Base-by-base conservation (phyloP, 2,113 vertebrate species). In the Haemorhous mexicanus region DNA sequence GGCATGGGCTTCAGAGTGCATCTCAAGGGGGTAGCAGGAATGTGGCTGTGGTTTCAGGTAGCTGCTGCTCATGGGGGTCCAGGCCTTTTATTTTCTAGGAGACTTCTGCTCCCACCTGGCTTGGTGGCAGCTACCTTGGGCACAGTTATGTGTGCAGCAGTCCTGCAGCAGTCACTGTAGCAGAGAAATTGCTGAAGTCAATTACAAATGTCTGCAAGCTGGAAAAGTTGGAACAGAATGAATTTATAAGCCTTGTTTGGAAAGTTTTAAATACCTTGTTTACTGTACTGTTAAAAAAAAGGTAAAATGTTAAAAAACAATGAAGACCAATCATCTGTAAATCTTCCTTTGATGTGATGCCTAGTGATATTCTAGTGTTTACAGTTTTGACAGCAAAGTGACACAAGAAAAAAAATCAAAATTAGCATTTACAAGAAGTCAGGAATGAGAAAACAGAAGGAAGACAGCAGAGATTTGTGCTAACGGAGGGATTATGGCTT, bases 361-460 rank as follows among this genome's bases (percentile, higher is more conserved):
- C 24, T 77, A 44, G 55, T 74, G 52, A 73, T 59, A 70, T 62
- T 53, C 27, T 41, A 47, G 19, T 39, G 9, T 67, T 93, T 67
- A 77, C 7, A n/a, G 28, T 67, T 95, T 90, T 67, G 72, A 84
- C 59, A 78, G 64, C 8, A 86, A 88, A 84, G 56, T 47, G 28
- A 74, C 55, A 85, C 18, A 52, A 55, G 39, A 70, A 91, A 83
- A 84, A 41, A 52, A 32, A 32, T 7, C 16, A 16, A 72, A 95
- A 89, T 62, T 69, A 85, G 7, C 46, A 92, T 81, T 92, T 90
- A 56, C 33, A 63, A 73, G 43, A 77, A 75, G 22, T 77, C 47
- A 68, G 30, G n/a, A 86, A 59, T 67, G 33, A 93, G 44, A 72
- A 95, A 96, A 84, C 44, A 88, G 64, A 91, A 93, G 27, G 72